phyloP scores from a whole-genome alignment of 2,797 vertebrate species.

The Pygocentrus nattereri region DNA sequence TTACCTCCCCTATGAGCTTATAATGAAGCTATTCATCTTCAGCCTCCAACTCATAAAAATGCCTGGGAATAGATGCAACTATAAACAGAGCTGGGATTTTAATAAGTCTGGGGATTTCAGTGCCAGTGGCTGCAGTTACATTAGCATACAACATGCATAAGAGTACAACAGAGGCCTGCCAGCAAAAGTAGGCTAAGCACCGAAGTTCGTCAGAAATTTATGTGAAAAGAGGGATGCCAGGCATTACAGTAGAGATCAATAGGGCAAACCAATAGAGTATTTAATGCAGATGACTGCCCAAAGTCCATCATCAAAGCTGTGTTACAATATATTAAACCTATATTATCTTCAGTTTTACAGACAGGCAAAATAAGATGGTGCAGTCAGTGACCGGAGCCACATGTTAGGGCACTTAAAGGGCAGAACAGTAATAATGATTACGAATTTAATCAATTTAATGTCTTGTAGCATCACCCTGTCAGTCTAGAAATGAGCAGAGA shows the following conservation, averaged over 20 bases:
- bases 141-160: neutral
- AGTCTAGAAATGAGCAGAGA: neutral
- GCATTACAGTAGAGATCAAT: neutral
- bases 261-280: neutral
- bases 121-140: slow-evolving; percentile 12
- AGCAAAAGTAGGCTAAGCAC: neutral
- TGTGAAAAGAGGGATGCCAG: neutral
- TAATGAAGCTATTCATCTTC: slow-evolving; percentile 49
- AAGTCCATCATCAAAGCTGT: neutral
- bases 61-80: slow-evolving; percentile 21
- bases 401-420: too few species aligned
- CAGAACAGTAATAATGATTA: neutral
- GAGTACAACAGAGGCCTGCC: slow-evolving; percentile 1
- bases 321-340: neutral
- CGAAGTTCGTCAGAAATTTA: neutral
- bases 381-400: too few species aligned
- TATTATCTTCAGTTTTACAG: neutral
- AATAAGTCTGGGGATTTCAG: slow-evolving; percentile 36
- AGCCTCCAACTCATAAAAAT: slow-evolving; percentile 2
- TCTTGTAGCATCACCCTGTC: neutral
- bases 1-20: slow-evolving; percentile 7
- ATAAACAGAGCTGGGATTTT: slow-evolving; percentile 36
- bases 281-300: neutral
- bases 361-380: neutral
- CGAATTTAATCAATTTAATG: too few species aligned